Evolutionary conservation across 2,888 invertebrate genomes (phyloP).

Genomic region (Sinopyrophorus schimmeli): DNA sequence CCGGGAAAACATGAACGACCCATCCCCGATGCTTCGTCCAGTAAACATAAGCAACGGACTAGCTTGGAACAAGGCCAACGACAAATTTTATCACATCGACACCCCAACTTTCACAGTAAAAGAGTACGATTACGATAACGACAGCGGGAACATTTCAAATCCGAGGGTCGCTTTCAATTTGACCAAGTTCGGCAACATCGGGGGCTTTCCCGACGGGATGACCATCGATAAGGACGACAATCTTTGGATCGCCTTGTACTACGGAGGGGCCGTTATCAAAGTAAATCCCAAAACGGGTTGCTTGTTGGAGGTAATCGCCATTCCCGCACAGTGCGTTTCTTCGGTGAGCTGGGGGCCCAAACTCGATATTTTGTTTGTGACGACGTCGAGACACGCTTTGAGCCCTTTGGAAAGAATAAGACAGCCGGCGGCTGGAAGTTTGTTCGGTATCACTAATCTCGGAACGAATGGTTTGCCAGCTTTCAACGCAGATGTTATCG

Average conservation of each 20-base stretch:
- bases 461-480: slow-evolving; percentile 46
- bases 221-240: slow-evolving; percentile 77
- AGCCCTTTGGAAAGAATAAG: slow-evolving; percentile 41
- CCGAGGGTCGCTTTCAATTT: slow-evolving; percentile 42
- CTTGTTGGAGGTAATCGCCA: slow-evolving; percentile 55
- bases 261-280: slow-evolving; percentile 65
- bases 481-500: slow-evolving; percentile 45
- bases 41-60: slow-evolving; percentile 79
- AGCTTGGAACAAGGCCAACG: slow-evolving; percentile 72
- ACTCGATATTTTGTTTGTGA: slow-evolving; percentile 65
- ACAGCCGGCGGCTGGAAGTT: slow-evolving; percentile 56
- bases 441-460: slow-evolving; percentile 48
- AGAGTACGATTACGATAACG: slow-evolving; percentile 70
- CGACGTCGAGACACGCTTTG: slow-evolving; percentile 55
- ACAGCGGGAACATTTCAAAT: slow-evolving; percentile 57
- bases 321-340: slow-evolving; percentile 63
- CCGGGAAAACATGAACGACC: slow-evolving; percentile 45
- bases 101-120: slow-evolving; percentile 67
- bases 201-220: slow-evolving; percentile 61
- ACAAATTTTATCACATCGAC: slow-evolving; percentile 79
- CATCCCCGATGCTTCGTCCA: slow-evolving; percentile 45
- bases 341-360: slow-evolving; percentile 66
- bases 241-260: slow-evolving; percentile 73
- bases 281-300: slow-evolving; percentile 56
- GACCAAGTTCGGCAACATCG: slow-evolving; percentile 24